phyloP scores from a whole-genome alignment of 1,140 invertebrate species.

The Elysia chlorotica region DNA sequence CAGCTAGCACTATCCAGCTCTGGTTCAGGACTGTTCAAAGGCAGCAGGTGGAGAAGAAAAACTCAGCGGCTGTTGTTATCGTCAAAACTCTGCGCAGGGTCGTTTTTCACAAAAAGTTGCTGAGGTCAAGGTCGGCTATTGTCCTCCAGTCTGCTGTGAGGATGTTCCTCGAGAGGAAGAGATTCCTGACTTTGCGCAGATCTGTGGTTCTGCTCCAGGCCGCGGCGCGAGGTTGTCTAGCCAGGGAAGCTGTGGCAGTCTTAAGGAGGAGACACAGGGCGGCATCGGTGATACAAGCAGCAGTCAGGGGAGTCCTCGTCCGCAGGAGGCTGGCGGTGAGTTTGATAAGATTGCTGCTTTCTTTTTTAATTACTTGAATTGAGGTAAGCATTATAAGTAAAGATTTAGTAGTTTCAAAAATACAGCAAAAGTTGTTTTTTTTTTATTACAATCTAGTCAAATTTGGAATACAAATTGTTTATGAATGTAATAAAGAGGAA shows the following conservation, averaged over 20 bases:
- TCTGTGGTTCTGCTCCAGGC: constrained; percentile 30
- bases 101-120: too few species aligned
- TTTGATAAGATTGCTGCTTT: too few species aligned
- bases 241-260: constrained; percentile 2
- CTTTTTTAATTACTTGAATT: too few species aligned
- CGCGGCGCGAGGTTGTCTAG: constrained; percentile 22
- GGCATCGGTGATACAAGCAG: constrained; percentile 32
- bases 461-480: too few species aligned
- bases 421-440: constrained; percentile 1
- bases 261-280: constrained; percentile 18
- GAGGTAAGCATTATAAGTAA: too few species aligned
- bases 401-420: too few species aligned
- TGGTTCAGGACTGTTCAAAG: neutral
- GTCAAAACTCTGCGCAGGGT: too few species aligned
- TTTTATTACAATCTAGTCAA: neutral
- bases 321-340: constrained; percentile 9
- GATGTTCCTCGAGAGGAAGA: constrained; percentile 4
- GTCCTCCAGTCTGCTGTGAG: constrained; percentile 29
- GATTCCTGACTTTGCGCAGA: neutral
- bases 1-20: constrained; percentile 20
- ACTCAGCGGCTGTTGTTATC: too few species aligned
- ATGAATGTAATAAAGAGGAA: too few species aligned
- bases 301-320: constrained; percentile 24
- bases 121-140: constrained; percentile 17
- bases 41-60: neutral